Percentiles rank a stretch among this genome's conserved stretches.
Evolutionary conservation across 2,888 invertebrate genomes (phyloP).

Genomic region (Apomyelois bistriatella): DNA sequence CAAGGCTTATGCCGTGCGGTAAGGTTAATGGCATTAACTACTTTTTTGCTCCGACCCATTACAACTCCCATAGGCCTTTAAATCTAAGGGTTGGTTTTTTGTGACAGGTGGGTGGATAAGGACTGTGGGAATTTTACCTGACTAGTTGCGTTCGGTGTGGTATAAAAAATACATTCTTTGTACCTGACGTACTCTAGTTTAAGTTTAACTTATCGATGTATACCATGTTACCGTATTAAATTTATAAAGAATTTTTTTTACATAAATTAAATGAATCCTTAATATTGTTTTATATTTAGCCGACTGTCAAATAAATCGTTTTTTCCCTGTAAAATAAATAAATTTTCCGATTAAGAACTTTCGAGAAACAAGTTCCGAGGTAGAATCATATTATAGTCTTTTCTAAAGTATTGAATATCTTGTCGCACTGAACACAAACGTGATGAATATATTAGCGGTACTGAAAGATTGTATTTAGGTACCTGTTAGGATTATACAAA

Average conservation of each 20-base stretch:
- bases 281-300: no score
- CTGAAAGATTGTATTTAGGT: no score
- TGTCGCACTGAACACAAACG: no score
- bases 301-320: no score
- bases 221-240: no score
- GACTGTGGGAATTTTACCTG: neutral
- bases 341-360: neutral
- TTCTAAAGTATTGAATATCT: neutral
- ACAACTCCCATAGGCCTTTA: neutral
- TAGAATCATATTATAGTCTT: neutral
- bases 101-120: neutral
- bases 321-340: no score
- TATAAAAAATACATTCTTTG: neutral
- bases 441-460: no score
- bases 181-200: neutral
- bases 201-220: no score
- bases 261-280: no score
- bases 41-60: neutral
- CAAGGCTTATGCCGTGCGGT: neutral
- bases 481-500: no score
- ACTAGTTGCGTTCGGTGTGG: neutral
- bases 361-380: neutral
- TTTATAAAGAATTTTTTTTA: no score
- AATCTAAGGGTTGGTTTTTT: neutral
- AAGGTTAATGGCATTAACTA: neutral